These are phyloP conservation scores for Ictidomys tridecemlineatus DNA, from an alignment of 2,113 vertebrate genomes.

Conservation along the genomic window DNA sequence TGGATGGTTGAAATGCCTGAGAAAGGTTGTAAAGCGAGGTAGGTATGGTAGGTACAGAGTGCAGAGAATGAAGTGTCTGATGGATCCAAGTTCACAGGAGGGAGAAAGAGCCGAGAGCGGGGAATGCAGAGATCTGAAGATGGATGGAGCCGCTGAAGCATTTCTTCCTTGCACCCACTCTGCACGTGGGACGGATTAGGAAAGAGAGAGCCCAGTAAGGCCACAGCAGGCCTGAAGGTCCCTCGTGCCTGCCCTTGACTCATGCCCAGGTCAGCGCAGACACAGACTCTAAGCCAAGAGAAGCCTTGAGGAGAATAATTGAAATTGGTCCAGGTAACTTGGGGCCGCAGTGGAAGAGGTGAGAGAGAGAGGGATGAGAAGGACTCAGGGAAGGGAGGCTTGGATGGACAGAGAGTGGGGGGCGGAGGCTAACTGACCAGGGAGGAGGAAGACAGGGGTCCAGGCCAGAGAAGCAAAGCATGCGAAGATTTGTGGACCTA, in stretches of 20 bases:
- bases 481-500: neutral
- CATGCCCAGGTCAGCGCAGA: neutral
- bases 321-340: neutral
- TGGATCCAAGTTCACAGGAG: neutral
- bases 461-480: neutral
- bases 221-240: no score
- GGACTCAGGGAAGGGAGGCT: neutral
- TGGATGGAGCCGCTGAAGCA: no score
- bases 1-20: neutral
- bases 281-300: neutral
- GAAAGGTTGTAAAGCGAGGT: neutral
- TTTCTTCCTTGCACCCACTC: neutral
- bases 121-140: neutral
- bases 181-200: neutral
- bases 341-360: neutral
- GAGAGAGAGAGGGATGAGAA: neutral
- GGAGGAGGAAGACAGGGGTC: neutral
- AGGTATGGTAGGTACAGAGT: neutral
- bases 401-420: neutral
- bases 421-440: neutral
- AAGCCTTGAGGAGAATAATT: neutral
- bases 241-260: conserved; percentile 11
- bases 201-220: conserved; percentile 24
- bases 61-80: conserved; percentile 15
- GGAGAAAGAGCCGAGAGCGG: neutral